Evolutionary conservation across 2,113 vertebrate species (phyloP), one percentile per base, ranked within the genome.

Genomic region (Cariama cristata): DNA sequence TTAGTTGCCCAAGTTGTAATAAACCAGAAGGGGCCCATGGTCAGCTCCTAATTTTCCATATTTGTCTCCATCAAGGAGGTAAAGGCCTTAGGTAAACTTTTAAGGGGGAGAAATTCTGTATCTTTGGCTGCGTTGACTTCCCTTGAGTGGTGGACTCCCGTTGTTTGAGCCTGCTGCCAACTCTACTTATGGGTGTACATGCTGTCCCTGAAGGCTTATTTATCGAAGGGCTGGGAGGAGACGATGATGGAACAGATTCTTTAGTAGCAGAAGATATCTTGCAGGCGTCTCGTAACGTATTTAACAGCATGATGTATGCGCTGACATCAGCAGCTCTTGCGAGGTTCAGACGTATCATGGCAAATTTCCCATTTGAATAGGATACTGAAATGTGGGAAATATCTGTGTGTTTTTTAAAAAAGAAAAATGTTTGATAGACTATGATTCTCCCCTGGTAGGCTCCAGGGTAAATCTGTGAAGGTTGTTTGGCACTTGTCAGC

Each of bases 171-270:
- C 45, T 83, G 19, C 58, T 86, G 5, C 23, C 44, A 59, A 1
- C n/a, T 58, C 40, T 21, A 3, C 38, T 49, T 47, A 0, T 56
- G 62, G 47, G 20, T 44, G 8, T 14, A 6, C 0, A 0, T 71
- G 38, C 20, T 55, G 75, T 35, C 11, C 27, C 38, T 26, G 32
- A 42, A 71, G 52, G 8, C 7, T 56, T 69, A n/a, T 44, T 84
- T 79, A 19, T 14, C 58, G 32, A 30, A 72, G 19, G 32, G 21
- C 24, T 60, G 38, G 79, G 44, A 88, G 38, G 68, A 83, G 67
- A 26, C 14, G 8, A 0, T 11, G 30, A 3, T 18, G 44, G 72
- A 66, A 8, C 11, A 66, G 32, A 58, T 67, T 38, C 28, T 11
- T 3, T 33, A 16, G 42, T 6, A n/a, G 38, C n/a, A 58, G 47